Evolutionary conservation across 2,113 vertebrate genomes (phyloP).

Genomic region (Mola mola): DNA sequence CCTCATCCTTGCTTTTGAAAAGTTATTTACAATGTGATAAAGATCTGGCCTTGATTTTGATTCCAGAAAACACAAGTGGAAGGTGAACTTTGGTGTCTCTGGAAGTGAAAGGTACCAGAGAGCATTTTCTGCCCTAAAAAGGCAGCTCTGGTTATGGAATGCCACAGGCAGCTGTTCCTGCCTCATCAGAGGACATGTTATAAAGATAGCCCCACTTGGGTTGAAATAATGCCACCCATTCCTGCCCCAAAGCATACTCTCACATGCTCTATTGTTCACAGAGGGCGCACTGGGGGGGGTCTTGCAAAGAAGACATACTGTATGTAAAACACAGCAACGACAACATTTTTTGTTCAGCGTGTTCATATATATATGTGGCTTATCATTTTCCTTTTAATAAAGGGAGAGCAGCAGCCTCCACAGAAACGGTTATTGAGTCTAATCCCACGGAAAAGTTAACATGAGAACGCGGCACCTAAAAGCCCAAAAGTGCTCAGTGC

Average conservation of each 20-base stretch:
- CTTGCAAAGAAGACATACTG: constrained; percentile 35
- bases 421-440: constrained; percentile 13
- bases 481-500: constrained; percentile 50
- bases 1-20: constrained; percentile 31
- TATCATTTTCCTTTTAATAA: constrained; percentile 21
- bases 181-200: constrained; percentile 80
- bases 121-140: constrained; percentile 84
- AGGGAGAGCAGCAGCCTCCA: constrained; percentile 17
- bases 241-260: constrained; percentile 77
- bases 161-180: constrained; percentile 80
- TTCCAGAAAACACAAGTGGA: constrained; percentile 57
- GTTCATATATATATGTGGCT: background rate
- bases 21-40: constrained; percentile 72
- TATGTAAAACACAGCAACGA: constrained; percentile 26
- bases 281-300: constrained; percentile 39
- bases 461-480: constrained; percentile 47
- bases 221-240: constrained; percentile 82
- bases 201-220: constrained; percentile 81
- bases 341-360: constrained; percentile 6
- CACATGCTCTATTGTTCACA: constrained; percentile 74
- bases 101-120: constrained; percentile 76
- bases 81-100: constrained; percentile 73
- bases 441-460: constrained; percentile 32
- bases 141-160: constrained; percentile 79
- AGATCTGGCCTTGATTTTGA: constrained; percentile 72